Evolutionary conservation across 2,888 invertebrate species (phyloP), one percentile per base, ranked within the genome.

Genomic region (Catonia carolina): DNA sequence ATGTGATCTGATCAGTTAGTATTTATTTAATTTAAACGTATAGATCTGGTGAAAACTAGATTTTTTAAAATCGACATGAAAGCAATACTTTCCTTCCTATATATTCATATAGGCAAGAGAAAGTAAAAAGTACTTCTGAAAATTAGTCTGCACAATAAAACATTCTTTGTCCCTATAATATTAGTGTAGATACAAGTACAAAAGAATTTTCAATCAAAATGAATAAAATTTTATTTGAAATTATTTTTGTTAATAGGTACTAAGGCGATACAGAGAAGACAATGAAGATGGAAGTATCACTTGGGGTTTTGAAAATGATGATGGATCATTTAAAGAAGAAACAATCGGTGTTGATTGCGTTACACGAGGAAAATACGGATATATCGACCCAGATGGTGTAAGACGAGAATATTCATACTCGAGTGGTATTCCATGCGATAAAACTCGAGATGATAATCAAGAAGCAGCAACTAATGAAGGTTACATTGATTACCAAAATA

Each of bases 241-340:
- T n/a, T n/a, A n/a, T 20, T n/a, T 54, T 36, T 45, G 2, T 58
- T 36, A 53, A 60, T 2, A 70, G 68, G 66, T 76, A 61, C 65
- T 77, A 53, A 69, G 72, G 41, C 75, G 76, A 69, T 90, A 82
- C 74, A 81, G 86, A 52, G 88, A 88, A 41, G 89, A 89, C 70
- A 87, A 89, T 67, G 77, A 80, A 22, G 86, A 87, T 65, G 88
- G 88, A 37, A 89, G 85, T 69, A 90, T 90, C 65, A 85, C 86
- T 0, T 90, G 90, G 90, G 90, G 90, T 49, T 90, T 85, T 68
- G 89, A 90, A 72, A 89, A 90, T 69, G 89, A 89, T 66, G 90
- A 90, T 67, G 90, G 90, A 18, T 85, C 87, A 1, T 90, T 86
- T 72, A 90, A 90, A 69, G 89, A 90, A 70, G 89, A 90, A 74